Evolutionary conservation across 2,888 invertebrate genomes (phyloP), one percentile per base, ranked within the genome.

Genomic region (Podabrus alpinus): DNA sequence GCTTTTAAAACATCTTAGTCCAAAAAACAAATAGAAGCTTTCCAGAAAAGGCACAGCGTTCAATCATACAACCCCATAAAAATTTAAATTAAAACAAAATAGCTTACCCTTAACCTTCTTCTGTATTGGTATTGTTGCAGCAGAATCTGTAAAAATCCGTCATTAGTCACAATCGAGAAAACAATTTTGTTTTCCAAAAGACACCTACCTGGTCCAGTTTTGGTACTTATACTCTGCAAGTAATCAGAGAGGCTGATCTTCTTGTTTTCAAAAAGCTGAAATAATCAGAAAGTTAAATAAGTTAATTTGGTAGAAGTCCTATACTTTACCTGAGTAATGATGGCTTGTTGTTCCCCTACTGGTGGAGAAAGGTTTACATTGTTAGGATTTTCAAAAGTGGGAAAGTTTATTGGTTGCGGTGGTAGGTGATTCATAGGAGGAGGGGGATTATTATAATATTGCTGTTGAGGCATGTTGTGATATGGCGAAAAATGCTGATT

Each of bases 71-170:
- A 15, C 17, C 24, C 45, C 13, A 13, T 68, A 45, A 13, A 21
- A 70, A 66, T 45, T 72, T 15, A 60, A 73, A 66, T 15, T 61
- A 9, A 62, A 70, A 25, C 68, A 45, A 13, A 64, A 29, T 21
- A 45, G 86, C 87, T 87, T 85, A 87, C 87, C 87, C 82, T 86
- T 85, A 29, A 87, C 83, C 83, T 87, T 87, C 79, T 85, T 86
- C 81, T 85, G 83, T 69, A 87, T 81, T 79, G 85, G 82, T 75
- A 81, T 81, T 13, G 86, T 82, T 70, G 80, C 81, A 72, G 85
- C 79, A 68, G 75, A 81, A 82, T 82, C 82, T 84, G 81, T 79
- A 84, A 64, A 64, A 64, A 19, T 64, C 7, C 17, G 19, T 19
- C 7, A 15, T 64, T 19, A 64, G 21, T 19, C 9, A 64, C 17